These are phyloP conservation scores for Scomberomorus guttatus DNA, from an alignment of 2,797 vertebrate species.

Conservation along the genomic window DNA sequence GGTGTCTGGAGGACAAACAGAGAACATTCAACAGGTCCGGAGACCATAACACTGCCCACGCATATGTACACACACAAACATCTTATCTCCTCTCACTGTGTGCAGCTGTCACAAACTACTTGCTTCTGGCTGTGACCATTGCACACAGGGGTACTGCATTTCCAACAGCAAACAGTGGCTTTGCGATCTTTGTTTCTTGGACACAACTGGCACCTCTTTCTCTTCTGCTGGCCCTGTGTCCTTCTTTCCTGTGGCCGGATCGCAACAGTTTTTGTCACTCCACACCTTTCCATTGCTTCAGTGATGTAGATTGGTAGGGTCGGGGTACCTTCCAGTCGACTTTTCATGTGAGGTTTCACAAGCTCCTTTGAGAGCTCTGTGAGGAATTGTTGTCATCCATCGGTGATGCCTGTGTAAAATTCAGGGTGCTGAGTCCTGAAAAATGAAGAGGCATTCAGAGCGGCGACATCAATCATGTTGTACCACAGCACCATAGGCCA, in stretches of 20 bases:
- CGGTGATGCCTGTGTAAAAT: conserved; percentile 11
- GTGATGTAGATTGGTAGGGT: neutral
- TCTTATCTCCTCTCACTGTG: neutral
- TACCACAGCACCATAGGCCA: conserved; percentile 19
- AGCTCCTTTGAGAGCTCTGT: conserved; percentile 8
- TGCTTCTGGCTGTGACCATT: conserved; percentile 3
- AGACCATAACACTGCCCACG: neutral
- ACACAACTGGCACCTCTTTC: neutral
- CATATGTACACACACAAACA: neutral
- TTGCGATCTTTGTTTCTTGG: conserved; percentile 1
- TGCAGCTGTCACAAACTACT: neutral
- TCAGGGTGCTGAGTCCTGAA: conserved; percentile 20
- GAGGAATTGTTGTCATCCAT: neutral
- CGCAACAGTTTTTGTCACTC: neutral
- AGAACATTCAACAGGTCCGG: no score
- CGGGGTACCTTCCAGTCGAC: conserved; percentile 3
- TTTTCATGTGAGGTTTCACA: conserved; percentile 2
- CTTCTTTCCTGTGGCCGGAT: conserved; percentile 16
- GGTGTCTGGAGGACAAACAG: no score
- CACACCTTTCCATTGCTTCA: neutral
- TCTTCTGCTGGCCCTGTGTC: conserved; percentile 12
- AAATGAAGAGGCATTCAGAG: neutral
- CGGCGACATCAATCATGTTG: neutral
- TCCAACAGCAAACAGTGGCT: neutral
- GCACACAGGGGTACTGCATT: conserved; percentile 3